Conservation (phyloP, 2,888 invertebrate genomes). For the Deilephila porcellus region DNA sequence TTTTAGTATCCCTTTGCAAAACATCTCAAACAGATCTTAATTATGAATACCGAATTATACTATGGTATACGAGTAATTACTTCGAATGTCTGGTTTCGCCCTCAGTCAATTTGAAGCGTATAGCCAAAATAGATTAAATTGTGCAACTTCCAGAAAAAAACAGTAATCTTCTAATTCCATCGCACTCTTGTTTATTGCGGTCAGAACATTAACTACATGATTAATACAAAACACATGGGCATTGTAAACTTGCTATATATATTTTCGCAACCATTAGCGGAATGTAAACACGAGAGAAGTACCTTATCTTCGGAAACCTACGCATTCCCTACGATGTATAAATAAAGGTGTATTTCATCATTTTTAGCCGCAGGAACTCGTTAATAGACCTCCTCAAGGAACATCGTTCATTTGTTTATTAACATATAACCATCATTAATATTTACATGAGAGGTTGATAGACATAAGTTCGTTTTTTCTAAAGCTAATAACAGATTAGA, state of each 20-base stretch:
- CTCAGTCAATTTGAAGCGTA: too few species aligned
- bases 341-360: neutral
- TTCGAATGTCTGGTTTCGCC: too few species aligned
- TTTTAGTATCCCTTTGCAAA: too few species aligned
- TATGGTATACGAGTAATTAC: too few species aligned
- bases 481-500: too few species aligned
- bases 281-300: slow-evolving; percentile 12
- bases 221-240: slow-evolving; percentile 25
- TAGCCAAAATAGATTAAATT: neutral
- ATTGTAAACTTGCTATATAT: slow-evolving; percentile 28
- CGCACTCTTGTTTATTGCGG: neutral
- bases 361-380: too few species aligned
- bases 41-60: neutral
- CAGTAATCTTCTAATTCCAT: neutral
- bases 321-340: neutral
- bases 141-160: neutral
- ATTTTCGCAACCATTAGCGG: slow-evolving; percentile 24
- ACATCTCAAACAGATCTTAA: too few species aligned
- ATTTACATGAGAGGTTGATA: too few species aligned
- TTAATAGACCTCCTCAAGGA: too few species aligned
- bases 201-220: slow-evolving; percentile 32
- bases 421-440: too few species aligned
- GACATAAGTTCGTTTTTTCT: too few species aligned
- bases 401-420: neutral
- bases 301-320: neutral